Conservation (phyloP, 64 coral and sea anemone genomes). For the Stichodactyla mertensii region DNA sequence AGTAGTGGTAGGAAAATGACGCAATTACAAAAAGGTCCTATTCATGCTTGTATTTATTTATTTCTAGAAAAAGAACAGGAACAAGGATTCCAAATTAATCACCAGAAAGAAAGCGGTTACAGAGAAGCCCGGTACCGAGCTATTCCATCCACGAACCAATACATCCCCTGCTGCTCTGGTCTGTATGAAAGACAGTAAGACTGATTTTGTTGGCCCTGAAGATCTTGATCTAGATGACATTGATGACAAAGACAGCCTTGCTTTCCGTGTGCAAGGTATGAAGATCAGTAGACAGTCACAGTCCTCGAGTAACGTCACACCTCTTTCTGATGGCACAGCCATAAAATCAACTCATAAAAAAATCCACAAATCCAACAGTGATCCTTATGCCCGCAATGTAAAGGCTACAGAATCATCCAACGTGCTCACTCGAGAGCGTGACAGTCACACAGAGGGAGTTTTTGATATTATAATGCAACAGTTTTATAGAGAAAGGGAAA, state of each 20-base stretch:
- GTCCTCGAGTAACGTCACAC: not conserved
- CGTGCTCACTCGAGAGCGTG: not conserved
- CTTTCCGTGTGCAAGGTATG: not conserved
- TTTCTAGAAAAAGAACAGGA: not conserved
- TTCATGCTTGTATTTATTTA: not conserved
- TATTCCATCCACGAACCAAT: not conserved
- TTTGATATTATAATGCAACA: too few species aligned
- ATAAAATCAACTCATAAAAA: not conserved
- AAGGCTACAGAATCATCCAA: not conserved
- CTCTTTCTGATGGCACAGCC: not conserved
- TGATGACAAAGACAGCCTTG: not conserved
- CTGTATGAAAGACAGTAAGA: not conserved
- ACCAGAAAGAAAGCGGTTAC: not conserved
- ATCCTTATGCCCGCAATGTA: not conserved
- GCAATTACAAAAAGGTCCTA: not conserved
- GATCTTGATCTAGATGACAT: conserved; percentile 10
- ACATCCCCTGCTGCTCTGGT: not conserved
- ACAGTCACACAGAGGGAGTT: not conserved
- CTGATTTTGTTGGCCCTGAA: not conserved
- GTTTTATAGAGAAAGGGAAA: too few species aligned
- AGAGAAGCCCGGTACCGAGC: not conserved
- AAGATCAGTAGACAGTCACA: not conserved
- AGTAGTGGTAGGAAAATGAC: too few species aligned
- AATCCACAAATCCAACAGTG: conserved; percentile 1
- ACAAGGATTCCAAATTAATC: not conserved